Base-by-base conservation (phyloP, 1,140 invertebrate genomes). In the Drosophila arizonae region DNA sequence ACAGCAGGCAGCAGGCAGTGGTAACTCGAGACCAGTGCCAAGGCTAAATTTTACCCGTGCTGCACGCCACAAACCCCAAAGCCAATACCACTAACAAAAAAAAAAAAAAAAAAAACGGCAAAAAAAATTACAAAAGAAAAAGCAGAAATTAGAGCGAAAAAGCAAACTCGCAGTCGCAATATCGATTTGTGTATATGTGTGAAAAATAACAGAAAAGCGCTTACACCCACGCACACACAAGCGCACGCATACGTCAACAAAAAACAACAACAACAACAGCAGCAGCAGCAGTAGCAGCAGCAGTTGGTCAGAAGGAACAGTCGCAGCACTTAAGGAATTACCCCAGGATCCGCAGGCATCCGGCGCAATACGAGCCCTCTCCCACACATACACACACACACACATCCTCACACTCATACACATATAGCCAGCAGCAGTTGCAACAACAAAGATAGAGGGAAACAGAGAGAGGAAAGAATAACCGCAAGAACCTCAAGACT, bases 121-220 rank as follows among this genome's bases (percentile, higher is more conserved):
- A 36, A 57, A 71, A 71, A 21, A 36, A 61, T 9, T 39, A 39
- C 36, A 39, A 39, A 39, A 50, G 28, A 5, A 52, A 28, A 43
- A 61, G n/a, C 43, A 76, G n/a, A 55, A 50, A 69, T 56, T 66
- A 21, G 52, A 72, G 69, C 61, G 52, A 73, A 72, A 46, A 50
- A 67, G 55, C 45, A 50, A 72, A 79, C 55, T 66, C 46, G 56
- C 58, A 58, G 70, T 26, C 62, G 71, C 69, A 78, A 80, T 88
- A 88, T 88, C 80, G 84, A 88, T 88, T 88, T 84, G 79, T 87
- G 82, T 88, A 73, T 87, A 73, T 84, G 80, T 82, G 66, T 79
- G 72, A 79, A 78, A 81, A 77, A 79, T 74, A 79, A 74, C 75
- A 70, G 75, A 66, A 56, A 69, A 73, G 61, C 63, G 61, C 74